Base-by-base conservation (phyloP, 1,140 invertebrate genomes). In the Trichomalopsis sarcophagae region DNA sequence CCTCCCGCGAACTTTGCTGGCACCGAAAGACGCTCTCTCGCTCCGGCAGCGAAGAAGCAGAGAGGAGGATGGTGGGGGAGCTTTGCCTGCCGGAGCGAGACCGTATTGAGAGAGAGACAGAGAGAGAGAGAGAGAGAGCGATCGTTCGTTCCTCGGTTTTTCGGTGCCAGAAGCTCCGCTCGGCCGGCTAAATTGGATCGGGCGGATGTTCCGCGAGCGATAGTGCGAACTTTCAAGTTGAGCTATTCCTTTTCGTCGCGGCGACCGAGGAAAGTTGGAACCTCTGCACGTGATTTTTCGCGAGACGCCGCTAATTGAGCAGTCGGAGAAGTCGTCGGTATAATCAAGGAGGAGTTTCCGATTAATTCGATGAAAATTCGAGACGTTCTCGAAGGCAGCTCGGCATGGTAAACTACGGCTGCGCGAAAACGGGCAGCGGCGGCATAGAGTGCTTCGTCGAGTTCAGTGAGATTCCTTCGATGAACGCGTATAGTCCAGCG, bases 361-460 rank as follows among this genome's bases (percentile, higher is more conserved):
- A 73, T 10, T 36, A 36, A 36, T 36, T 36, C 33, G 33, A 36
- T 36, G 33, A 36, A 36, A 36, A 36, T 36, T 36, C 33, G 27
- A 27, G 27, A n/a, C n/a, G n/a, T n/a, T n/a, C n/a, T n/a, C n/a
- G n/a, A n/a, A n/a, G n/a, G n/a, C n/a, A n/a, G 1, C 21, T n/a
- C 21, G 76, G 44, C 73, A 90, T 90, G 88, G 89, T 90, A 69
- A 87, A 88, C 86, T 90, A 87, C 88, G 89, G 87, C 55, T 90
- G 89, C 81, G 74, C 86, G 80, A 90, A 89, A 88, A 89, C 88
- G 62, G 87, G 85, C 82, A 89, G 89, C 82, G 89, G 90, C 77
- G 88, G 89, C 82, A 71, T 90, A 74, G 90, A 90, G 81, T 90
- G 89, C 87, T 90, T 90, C 89, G 84, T 89, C 27, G 89, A 90